Evolutionary conservation across 2,888 invertebrate genomes (phyloP).

Genomic region (Dichetophora obliterata): DNA sequence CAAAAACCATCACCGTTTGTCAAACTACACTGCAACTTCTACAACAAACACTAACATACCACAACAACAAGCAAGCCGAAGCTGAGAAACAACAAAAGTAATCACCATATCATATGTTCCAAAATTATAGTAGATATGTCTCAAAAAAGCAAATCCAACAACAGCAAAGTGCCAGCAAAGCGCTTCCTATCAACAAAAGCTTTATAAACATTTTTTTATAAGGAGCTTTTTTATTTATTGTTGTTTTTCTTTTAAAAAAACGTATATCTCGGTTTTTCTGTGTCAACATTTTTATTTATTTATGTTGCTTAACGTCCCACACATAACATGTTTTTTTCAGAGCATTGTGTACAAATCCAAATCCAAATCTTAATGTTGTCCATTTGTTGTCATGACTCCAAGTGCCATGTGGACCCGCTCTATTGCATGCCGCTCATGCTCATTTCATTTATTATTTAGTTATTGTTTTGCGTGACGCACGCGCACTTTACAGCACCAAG

Average conservation of each 20-base stretch:
- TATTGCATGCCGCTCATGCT: no score
- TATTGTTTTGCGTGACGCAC: no score
- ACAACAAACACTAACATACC: neutral
- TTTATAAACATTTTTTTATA: neutral
- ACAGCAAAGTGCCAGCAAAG: neutral
- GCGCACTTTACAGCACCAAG: no score
- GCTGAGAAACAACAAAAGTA: conserved; percentile 12
- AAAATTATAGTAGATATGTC: neutral
- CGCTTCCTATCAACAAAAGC: no score
- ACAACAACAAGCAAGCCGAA: neutral
- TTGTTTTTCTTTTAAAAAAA: neutral
- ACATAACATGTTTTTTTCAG: neutral
- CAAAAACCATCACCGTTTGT: conserved; percentile 34
- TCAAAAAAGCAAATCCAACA: neutral
- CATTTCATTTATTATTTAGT: no score
- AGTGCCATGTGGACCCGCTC: no score
- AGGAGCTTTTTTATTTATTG: neutral
- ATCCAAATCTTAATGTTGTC: no score
- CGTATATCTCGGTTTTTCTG: no score
- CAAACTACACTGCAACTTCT: conserved; percentile 16
- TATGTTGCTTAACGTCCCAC: no score
- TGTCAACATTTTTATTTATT: no score
- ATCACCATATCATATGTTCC: conserved; percentile 22
- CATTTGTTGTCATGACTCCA: no score
- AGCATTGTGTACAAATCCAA: no score